A percentile compares a stretch with the other conserved stretches of the same genome.
Evolutionary conservation across 2,113 vertebrate species (phyloP).

Genomic region (Protobothrops flavoviridis): DNA sequence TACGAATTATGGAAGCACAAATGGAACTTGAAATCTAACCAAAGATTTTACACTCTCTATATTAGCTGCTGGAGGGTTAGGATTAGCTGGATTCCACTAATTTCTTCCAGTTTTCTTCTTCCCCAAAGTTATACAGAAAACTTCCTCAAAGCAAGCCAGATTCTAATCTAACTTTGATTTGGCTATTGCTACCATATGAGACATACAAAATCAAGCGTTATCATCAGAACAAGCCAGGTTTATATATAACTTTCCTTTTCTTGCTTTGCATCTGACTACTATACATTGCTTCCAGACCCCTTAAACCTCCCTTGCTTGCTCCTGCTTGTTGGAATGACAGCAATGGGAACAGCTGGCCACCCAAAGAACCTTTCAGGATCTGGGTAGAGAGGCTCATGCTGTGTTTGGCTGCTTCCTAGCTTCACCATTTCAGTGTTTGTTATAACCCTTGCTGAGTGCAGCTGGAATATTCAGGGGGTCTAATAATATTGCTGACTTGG

Average conservation of each 20-base stretch:
- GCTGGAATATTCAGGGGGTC: conserved; percentile 50
- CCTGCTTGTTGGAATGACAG: not conserved
- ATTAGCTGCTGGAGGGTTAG: not conserved
- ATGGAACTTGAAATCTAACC: not conserved
- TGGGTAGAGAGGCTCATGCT: not conserved
- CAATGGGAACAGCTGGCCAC: not conserved
- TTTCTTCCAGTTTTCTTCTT: not conserved
- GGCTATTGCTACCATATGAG: not conserved
- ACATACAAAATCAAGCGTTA: not conserved
- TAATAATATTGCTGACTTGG: conserved; percentile 34
- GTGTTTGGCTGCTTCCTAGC: not conserved
- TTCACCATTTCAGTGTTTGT: conserved; percentile 7
- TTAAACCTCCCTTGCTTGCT: not conserved
- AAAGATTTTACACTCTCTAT: not conserved
- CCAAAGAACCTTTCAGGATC: not conserved
- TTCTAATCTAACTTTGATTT: not conserved
- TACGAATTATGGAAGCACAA: not conserved
- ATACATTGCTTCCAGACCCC: not conserved
- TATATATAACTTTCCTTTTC: not conserved
- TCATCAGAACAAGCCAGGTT: not conserved
- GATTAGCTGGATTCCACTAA: not conserved
- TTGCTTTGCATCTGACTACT: not conserved
- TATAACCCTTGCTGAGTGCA: conserved; percentile 33
- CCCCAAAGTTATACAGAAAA: not conserved
- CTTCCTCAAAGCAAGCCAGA: not conserved